These are phyloP conservation scores for Marmota flaviventris DNA, from an alignment of 2,113 vertebrate species.

Conservation along the genomic window DNA sequence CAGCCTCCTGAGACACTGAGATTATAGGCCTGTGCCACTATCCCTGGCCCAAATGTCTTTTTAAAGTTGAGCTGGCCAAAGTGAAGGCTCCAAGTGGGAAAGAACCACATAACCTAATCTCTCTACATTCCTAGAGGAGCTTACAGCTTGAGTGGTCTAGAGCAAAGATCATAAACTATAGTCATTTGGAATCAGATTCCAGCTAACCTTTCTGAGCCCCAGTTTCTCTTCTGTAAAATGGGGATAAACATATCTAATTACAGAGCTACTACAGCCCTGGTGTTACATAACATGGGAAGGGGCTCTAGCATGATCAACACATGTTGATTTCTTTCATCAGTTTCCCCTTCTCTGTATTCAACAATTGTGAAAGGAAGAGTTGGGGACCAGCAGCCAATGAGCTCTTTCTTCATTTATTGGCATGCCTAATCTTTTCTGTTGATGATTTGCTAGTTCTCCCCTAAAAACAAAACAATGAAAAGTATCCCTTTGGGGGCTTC, in stretches of 20 bases:
- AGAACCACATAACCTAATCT: background rate
- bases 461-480: background rate
- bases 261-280: background rate
- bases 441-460: background rate
- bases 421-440: background rate
- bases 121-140: background rate
- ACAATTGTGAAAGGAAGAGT: rapidly evolving
- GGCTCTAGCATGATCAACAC: background rate
- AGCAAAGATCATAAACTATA: background rate
- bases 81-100: background rate
- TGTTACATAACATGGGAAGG: background rate
- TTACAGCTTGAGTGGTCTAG: background rate
- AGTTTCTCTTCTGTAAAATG: constrained; percentile 8
- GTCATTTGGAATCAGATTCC: background rate
- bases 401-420: background rate
- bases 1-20: too few relatives aligned
- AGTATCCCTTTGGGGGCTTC: background rate
- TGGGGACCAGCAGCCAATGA: background rate
- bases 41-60: background rate
- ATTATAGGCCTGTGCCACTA: too few relatives aligned
- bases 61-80: background rate
- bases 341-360: background rate
- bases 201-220: background rate
- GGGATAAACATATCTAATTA: background rate
- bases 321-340: background rate